phyloP scores from a whole-genome alignment of 2,113 vertebrate species.

The Corythornis cristatus region DNA sequence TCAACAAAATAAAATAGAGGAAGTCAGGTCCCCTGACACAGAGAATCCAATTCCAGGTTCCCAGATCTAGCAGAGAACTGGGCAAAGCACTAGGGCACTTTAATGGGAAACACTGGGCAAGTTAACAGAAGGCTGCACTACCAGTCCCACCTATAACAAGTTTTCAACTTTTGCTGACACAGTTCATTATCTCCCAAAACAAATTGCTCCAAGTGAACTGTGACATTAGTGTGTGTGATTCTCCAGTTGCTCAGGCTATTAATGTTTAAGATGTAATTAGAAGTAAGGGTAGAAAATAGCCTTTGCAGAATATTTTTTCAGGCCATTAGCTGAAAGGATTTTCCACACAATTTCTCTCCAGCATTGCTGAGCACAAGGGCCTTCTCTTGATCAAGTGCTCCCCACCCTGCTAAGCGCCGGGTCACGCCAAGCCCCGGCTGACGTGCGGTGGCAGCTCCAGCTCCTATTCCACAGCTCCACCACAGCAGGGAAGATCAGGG shows the following conservation, averaged over 20 bases:
- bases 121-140: neutral
- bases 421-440: neutral
- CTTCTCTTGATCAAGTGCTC: constrained; percentile 14
- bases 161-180: constrained; percentile 45
- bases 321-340: constrained; percentile 66
- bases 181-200: constrained; percentile 57
- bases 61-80: neutral
- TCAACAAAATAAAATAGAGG: neutral
- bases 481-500: neutral
- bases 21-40: neutral
- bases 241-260: constrained; percentile 37
- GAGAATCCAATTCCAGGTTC: neutral
- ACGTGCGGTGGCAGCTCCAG: neutral
- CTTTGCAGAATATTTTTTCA: constrained; percentile 68
- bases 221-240: constrained; percentile 35
- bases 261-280: constrained; percentile 61
- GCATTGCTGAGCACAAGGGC: constrained; percentile 34
- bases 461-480: neutral
- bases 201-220: constrained; percentile 58
- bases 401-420: neutral
- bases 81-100: neutral
- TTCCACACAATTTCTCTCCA: constrained; percentile 62
- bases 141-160: neutral
- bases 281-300: constrained; percentile 58
- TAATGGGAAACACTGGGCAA: neutral